These are phyloP conservation scores for Mustelus asterias DNA, from an alignment of 2,113 vertebrate species.

Conservation along the genomic window DNA sequence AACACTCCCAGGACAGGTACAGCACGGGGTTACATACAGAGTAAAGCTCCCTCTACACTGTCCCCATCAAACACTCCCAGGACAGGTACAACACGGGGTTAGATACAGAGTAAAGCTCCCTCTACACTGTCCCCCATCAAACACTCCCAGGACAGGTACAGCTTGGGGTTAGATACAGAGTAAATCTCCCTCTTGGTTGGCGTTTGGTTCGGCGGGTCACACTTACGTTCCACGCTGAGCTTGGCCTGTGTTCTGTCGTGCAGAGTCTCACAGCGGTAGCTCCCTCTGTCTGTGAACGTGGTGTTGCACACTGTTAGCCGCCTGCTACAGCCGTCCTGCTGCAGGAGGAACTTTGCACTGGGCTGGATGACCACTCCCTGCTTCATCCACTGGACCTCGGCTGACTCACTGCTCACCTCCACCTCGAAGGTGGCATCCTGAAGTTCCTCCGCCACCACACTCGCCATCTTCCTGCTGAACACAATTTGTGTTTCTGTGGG, in stretches of 20 bases:
- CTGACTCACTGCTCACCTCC: slow-evolving; percentile 67
- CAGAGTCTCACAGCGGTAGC: slow-evolving; percentile 84
- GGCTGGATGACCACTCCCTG: slow-evolving; percentile 78
- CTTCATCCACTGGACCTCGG: slow-evolving; percentile 82
- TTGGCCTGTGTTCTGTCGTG: slow-evolving; percentile 82
- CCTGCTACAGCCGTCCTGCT: slow-evolving; percentile 57
- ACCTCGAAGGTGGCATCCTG: slow-evolving; percentile 70
- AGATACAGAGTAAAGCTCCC: neutral
- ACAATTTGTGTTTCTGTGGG: slow-evolving; percentile 72
- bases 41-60: no score
- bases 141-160: neutral
- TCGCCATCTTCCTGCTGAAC: slow-evolving; percentile 68
- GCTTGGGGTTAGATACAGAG: neutral
- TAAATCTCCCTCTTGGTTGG: neutral
- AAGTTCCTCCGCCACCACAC: slow-evolving; percentile 70
- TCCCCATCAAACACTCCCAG: no score
- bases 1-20: no score
- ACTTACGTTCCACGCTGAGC: slow-evolving; percentile 84
- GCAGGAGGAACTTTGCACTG: slow-evolving; percentile 60
- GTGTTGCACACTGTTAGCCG: slow-evolving; percentile 68
- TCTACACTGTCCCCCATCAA: neutral
- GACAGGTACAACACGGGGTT: no score
- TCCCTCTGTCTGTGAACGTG: slow-evolving; percentile 66
- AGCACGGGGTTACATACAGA: no score
- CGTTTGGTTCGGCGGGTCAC: neutral